Percentiles rank a stretch among this genome's conserved stretches.
phyloP scores from a whole-genome alignment of 2,797 vertebrate species.

The Galaxias olidus region DNA sequence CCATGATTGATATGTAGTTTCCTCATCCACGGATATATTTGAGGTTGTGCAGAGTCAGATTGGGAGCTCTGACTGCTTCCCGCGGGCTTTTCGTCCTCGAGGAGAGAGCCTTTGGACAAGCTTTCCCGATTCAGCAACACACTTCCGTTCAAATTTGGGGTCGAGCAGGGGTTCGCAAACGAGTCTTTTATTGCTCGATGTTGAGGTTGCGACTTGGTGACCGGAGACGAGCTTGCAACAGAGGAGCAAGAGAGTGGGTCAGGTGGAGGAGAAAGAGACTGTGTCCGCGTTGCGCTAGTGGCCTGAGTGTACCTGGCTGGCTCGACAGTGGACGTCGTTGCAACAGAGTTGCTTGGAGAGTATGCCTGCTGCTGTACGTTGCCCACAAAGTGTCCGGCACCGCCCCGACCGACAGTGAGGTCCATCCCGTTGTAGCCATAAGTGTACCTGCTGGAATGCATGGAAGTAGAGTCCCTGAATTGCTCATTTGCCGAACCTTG shows the following conservation, averaged over 20 bases:
- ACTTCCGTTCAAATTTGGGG: slow-evolving; percentile 75
- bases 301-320: slow-evolving; percentile 89
- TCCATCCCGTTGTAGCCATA: slow-evolving; percentile 99
- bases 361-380: slow-evolving; percentile 84
- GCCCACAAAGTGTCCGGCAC: slow-evolving; percentile 91
- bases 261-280: slow-evolving; percentile 85
- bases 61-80: slow-evolving; percentile 89
- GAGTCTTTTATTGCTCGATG: slow-evolving; percentile 92
- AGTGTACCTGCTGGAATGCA: slow-evolving; percentile 98
- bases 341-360: slow-evolving; percentile 80
- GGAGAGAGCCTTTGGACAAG: slow-evolving; percentile 86
- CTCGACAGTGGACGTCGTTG: slow-evolving; percentile 85
- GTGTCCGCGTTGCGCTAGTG: slow-evolving; percentile 74
- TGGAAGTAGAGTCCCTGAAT: slow-evolving; percentile 93
- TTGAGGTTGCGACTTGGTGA: slow-evolving; percentile 73
- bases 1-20: slow-evolving; percentile 99
- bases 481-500: slow-evolving; percentile 92
- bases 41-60: slow-evolving; percentile 87
- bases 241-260: slow-evolving; percentile 91
- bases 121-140: slow-evolving; percentile 87
- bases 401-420: slow-evolving; percentile 91
- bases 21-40: slow-evolving; percentile 99
- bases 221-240: slow-evolving; percentile 77
- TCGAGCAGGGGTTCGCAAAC: slow-evolving; percentile 80
- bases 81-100: slow-evolving; percentile 89